Conservation (phyloP, 2,797 vertebrate species). For the Danio jaintianensis region DNA sequence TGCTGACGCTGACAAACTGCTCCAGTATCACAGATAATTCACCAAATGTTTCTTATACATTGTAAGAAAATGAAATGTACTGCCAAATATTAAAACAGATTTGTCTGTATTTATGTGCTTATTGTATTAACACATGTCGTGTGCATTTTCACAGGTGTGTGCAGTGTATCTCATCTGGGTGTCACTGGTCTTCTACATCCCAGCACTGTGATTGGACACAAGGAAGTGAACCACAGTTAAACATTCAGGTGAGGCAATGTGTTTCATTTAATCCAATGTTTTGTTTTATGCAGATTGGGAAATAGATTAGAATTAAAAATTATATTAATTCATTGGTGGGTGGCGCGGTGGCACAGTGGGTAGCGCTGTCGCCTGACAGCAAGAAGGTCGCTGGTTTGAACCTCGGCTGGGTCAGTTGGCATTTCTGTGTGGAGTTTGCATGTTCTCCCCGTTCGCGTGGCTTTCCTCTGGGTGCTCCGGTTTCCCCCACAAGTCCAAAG, state of each 20-base stretch:
- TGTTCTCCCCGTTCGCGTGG: too few relatives aligned
- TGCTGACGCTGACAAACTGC: slow-evolving; percentile 64
- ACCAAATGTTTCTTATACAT: slow-evolving; percentile 17
- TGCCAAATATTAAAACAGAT: neutral
- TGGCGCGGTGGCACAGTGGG: too few relatives aligned
- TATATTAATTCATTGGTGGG: too few relatives aligned
- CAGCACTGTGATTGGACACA: slow-evolving; percentile 66
- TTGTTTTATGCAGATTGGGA: neutral
- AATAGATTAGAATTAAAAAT: too few relatives aligned
- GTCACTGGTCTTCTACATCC: slow-evolving; percentile 65
- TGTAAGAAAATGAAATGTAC: slow-evolving; percentile 59
- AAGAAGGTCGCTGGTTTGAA: too few relatives aligned
- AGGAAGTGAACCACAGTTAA: neutral
- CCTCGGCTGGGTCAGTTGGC: too few relatives aligned
- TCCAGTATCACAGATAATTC: slow-evolving; percentile 56
- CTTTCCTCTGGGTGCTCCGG: too few relatives aligned
- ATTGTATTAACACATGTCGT: neutral
- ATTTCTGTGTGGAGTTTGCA: too few relatives aligned
- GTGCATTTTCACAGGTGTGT: slow-evolving; percentile 64
- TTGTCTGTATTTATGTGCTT: too few relatives aligned
- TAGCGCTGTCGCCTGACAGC: too few relatives aligned
- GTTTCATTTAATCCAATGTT: neutral
- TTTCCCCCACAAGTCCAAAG: too few relatives aligned
- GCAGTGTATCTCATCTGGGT: slow-evolving; percentile 69
- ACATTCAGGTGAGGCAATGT: slow-evolving; percentile 22